phyloP scores from a whole-genome alignment of 2,113 vertebrate species.

The Pachyramphus minor region DNA sequence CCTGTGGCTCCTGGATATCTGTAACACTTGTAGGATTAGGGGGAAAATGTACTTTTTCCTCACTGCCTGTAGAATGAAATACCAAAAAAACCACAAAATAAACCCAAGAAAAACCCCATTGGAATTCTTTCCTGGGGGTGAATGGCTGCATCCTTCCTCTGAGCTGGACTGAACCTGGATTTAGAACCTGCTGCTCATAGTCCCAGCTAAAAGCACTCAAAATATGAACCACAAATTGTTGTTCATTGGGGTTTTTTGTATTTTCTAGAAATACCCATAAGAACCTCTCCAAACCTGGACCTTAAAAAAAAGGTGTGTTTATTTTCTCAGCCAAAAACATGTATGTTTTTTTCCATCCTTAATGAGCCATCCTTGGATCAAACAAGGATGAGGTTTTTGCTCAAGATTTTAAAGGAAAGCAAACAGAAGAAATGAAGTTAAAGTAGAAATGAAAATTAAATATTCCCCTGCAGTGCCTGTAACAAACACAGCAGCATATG shows the following conservation, averaged over 20 bases:
- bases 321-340: neutral
- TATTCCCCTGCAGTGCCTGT: neutral
- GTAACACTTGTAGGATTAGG: neutral
- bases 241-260: neutral
- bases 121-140: neutral
- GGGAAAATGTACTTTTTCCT: neutral
- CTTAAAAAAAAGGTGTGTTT: neutral
- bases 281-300: neutral
- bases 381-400: neutral
- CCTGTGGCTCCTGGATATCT: neutral
- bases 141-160: neutral
- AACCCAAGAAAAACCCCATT: fast-evolving
- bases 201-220: neutral
- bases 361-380: neutral
- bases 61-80: neutral
- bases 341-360: neutral
- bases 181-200: neutral
- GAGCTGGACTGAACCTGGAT: neutral
- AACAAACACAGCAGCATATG: neutral
- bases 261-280: neutral
- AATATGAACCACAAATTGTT: neutral
- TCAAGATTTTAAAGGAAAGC: neutral
- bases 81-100: neutral
- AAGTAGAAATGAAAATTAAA: neutral
- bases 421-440: neutral